Base-by-base conservation (phyloP, 2,888 invertebrate species). In the Stratiomys singularior region DNA sequence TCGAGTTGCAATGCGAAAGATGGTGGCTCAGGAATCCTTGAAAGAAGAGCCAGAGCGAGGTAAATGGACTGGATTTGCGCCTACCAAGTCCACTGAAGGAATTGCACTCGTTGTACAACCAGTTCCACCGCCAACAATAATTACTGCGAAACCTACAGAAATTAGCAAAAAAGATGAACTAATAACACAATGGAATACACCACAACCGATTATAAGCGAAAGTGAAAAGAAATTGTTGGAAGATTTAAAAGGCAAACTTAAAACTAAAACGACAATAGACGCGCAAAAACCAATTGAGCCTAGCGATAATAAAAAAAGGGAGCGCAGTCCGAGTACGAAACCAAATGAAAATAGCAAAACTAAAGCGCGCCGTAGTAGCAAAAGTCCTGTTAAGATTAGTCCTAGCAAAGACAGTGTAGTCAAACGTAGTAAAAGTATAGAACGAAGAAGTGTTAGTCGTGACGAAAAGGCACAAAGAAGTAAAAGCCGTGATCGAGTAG, bases 1-100 rank as follows among this genome's bases (percentile, higher is more conserved):
- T 82, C 89, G 91, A 4, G 91, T 92, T 0, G 89, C 91, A 0
- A 92, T 92, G 92, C 88, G 91, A 52, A 91, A 91, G 81, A 89
- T 89, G 79, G 85, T 87, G 82, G 13, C 21, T 13, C 5, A n/a
- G 5, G 76, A 76, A 44, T 13, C 13, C 21, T 1, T 18, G 15
- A 58, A 71, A 66, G 87, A 89, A 66, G 88, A 82, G 52, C 81
- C 27, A 83, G 88, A 78, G 74, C 80, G 86, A 84, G 81, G 84
- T 83, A 83, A 84, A 78, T 37, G 37, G 37, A 37, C 37, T 86
- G 89, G 89, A 52, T 18, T 52, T n/a, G 80, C 88, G 9, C 84
- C 90, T 3, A 89, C 90, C 9, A 66, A 76, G 18, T 7, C 58
- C 13, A 27, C 28, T 28, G 27, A 63, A 78, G 80, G 76, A 74